These are phyloP conservation scores for Oxyteleia sp. DNA, from an alignment of 2,888 invertebrate genomes.

Conservation along the genomic window DNA sequence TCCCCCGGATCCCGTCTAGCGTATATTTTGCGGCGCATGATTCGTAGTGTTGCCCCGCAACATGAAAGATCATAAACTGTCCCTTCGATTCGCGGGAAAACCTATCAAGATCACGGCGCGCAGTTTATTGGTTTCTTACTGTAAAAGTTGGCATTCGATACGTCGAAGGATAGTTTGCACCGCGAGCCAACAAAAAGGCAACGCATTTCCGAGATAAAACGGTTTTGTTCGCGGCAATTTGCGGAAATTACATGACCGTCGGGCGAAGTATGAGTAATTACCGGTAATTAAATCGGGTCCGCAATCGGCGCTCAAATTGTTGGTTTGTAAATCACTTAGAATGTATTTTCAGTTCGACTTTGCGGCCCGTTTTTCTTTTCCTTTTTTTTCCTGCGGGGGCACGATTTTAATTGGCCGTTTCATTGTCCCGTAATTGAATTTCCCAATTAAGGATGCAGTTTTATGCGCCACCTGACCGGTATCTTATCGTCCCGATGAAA, in stretches of 20 bases:
- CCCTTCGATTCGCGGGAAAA: constrained; percentile 67
- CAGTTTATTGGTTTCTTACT: constrained; percentile 58
- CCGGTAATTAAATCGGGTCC: constrained; percentile 50
- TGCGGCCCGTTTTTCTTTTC: too few relatives aligned
- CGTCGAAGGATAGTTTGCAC: constrained; percentile 12
- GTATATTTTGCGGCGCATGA: constrained; percentile 60
- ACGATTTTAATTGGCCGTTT: constrained; percentile 58
- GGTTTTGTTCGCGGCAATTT: constrained; percentile 29
- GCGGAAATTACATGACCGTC: constrained; percentile 18
- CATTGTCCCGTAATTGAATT: constrained; percentile 58
- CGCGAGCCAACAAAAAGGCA: constrained; percentile 16
- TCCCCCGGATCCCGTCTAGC: constrained; percentile 41
- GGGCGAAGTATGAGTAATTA: constrained; percentile 41
- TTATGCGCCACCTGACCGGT: constrained; percentile 36
- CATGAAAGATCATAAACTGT: constrained; percentile 65
- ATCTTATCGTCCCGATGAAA: constrained; percentile 67
- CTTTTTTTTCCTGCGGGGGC: constrained; percentile 11
- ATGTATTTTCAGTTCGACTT: neutral
- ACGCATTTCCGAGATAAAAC: constrained; percentile 15
- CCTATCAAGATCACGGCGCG: constrained; percentile 52
- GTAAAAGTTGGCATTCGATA: constrained; percentile 45
- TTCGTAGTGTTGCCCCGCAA: constrained; percentile 62
- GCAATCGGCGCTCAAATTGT: constrained; percentile 14
- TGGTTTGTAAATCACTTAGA: constrained; percentile 23
- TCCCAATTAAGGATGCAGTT: constrained; percentile 61